Evolutionary conservation across 2,888 invertebrate genomes (phyloP), one percentile per base, ranked within the genome.

Genomic region (Epinotia bilunana): DNA sequence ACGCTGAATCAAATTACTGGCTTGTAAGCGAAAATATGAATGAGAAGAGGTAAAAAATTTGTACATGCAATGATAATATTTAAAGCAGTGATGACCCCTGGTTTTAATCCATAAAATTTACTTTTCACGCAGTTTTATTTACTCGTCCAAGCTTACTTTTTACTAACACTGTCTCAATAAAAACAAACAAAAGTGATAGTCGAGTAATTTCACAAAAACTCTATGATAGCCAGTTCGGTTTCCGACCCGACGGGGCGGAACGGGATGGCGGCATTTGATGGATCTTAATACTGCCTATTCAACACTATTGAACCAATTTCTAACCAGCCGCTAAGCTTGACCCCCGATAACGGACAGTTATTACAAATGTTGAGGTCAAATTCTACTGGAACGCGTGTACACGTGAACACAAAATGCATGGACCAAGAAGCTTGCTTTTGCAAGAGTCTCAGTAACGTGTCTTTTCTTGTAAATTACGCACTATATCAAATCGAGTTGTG

Each of bases 231-330:
- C 83, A 83, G 81, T 80, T 84, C 84, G 84, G 86, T 89, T 86
- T 69, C 69, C 83, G 79, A 81, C 78, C 81, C 79, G 84, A 85
- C 86, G 88, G 88, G 86, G 89, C 83, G 84, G 87, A 87, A 86
- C 85, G 53, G n/a, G 53, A n/a, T 53, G 53, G 53, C n/a, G 53
- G 53, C 7, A n/a, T 53, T 53, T 53, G n/a, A n/a, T 53, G n/a
- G 53, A n/a, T 53, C 4, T 53, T 53, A 87, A 88, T 87, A 83
- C 87, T 88, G 87, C 87, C 90, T 89, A n/a, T 53, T 53, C 53
- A n/a, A 53, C 6, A 53, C n/a, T 53, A 53, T 53, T n/a, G 16
- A 53, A 13, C n/a, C n/a, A 53, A 53, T n/a, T 53, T 53, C 53
- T 53, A 53, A 16, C n/a, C 53, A 53, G 7, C 53, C 13, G n/a